Conservation (phyloP, 2,888 invertebrate genomes). For the Pyrgus malvae region DNA sequence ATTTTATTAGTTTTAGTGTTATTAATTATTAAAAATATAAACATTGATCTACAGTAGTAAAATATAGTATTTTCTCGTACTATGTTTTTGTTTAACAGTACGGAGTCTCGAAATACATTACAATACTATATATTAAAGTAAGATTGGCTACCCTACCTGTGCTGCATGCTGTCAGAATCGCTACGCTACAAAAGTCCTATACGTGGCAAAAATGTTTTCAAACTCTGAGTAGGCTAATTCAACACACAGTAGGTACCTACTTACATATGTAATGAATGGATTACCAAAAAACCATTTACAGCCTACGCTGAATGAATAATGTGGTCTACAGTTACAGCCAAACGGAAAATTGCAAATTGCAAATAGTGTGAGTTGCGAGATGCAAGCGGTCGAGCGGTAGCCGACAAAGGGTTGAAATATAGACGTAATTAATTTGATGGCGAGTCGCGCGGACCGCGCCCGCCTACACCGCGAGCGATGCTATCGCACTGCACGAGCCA, state of each 20-base stretch:
- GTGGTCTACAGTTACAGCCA: conserved; percentile 6
- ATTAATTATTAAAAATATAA: no score
- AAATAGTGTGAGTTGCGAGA: conserved; percentile 14
- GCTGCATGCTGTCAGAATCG: no score
- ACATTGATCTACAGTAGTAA: no score
- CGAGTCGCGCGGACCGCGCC: conserved; percentile 40
- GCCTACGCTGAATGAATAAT: not conserved
- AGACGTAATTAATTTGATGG: conserved; percentile 60
- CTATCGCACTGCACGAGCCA: conserved; percentile 37
- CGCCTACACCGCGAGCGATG: conserved; percentile 35
- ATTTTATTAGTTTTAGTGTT: no score
- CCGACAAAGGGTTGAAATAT: conserved; percentile 61
- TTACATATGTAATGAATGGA: not conserved
- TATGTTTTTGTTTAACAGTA: no score
- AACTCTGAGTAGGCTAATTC: no score
- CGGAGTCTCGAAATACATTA: no score
- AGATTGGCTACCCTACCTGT: no score
- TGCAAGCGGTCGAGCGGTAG: conserved; percentile 39
- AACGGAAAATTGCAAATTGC: conserved; percentile 25
- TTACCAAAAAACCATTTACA: not conserved
- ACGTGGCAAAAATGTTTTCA: no score
- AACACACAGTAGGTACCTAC: not conserved
- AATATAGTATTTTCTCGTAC: no score
- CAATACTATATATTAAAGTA: no score
- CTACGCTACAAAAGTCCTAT: no score